Evolutionary conservation across 2,113 vertebrate genomes (phyloP).

Genomic region (Cnemophilus loriae): DNA sequence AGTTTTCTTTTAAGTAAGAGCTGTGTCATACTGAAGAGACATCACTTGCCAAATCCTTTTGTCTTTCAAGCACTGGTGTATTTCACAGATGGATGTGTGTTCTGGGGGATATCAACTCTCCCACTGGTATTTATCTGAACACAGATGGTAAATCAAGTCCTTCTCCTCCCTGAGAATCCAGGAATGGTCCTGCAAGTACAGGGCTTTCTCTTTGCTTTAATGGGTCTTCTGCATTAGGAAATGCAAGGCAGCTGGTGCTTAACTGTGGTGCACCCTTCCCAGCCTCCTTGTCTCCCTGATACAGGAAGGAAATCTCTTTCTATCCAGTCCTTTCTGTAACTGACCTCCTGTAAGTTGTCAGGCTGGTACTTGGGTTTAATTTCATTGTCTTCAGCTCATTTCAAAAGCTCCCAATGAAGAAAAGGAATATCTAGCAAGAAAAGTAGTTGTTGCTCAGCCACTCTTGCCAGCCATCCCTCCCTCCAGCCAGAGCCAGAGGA

Average conservation of each 20-base stretch:
- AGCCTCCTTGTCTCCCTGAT: background rate
- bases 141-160: background rate
- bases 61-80: background rate
- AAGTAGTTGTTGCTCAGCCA: background rate
- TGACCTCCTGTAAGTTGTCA: background rate
- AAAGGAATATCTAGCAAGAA: background rate
- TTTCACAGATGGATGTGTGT: background rate
- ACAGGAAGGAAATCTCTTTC: background rate
- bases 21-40: background rate
- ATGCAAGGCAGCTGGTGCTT: rapidly evolving
- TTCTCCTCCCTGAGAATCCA: background rate
- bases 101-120: background rate
- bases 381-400: background rate
- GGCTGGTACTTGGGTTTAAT: background rate
- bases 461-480: background rate
- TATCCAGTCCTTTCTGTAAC: background rate
- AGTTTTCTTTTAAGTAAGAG: background rate
- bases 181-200: background rate
- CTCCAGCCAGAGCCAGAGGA: background rate
- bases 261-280: background rate
- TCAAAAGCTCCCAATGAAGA: background rate
- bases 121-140: background rate
- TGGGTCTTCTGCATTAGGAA: background rate
- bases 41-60: background rate
- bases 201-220: background rate